Evolutionary conservation across 1,140 invertebrate species (phyloP), one percentile per base, ranked within the genome.

Genomic region (Cecropterus lyciades): DNA sequence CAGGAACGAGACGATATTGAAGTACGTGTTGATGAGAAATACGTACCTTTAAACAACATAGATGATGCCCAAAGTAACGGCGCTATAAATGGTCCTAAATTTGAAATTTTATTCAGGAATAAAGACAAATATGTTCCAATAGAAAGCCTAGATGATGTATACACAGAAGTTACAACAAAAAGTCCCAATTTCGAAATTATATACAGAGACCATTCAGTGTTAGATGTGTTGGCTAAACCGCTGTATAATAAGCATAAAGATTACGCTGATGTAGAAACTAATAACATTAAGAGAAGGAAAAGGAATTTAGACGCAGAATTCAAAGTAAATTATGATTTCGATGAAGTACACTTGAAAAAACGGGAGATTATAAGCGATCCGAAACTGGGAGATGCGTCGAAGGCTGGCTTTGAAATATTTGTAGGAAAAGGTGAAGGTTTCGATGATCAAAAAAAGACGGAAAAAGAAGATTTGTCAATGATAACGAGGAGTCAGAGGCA

Each of bases 1-100:
- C 68, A 77, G 2, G 82, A 84, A 48, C 56, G 49, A 5, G 70
- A 79, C 5, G 74, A 87, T 49, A 78, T 88, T 37, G 84, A 89
- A 75, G 66, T 86, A 10, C 17, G 76, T 5, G 33, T 70, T 10
- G 64, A 77, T 14, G 59, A 82, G 45, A 80, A 79, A 72, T 84
- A 81, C 51, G 67, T 81, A 65, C 75, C 84, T n/a, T 57, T 84
- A 17, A 77, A 73, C 48, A 55, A 76, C 45, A 14, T 79, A 14
- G 42, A 71, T 11, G 16, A 64, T 8, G 30, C 65, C 17, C 46
- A 69, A 17, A 17, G 33, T 11, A 27, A 17, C n/a, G 10, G 7
- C 16, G 49, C 64, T 45, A 37, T 48, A 9, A 56, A 40, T 17
- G 55, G 62, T n/a, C 55, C 40, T 0, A 57, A 16, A 57, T 57